These are phyloP conservation scores for Genyomyrus donnyi DNA, from an alignment of 2,113 vertebrate species.

Conservation along the genomic window DNA sequence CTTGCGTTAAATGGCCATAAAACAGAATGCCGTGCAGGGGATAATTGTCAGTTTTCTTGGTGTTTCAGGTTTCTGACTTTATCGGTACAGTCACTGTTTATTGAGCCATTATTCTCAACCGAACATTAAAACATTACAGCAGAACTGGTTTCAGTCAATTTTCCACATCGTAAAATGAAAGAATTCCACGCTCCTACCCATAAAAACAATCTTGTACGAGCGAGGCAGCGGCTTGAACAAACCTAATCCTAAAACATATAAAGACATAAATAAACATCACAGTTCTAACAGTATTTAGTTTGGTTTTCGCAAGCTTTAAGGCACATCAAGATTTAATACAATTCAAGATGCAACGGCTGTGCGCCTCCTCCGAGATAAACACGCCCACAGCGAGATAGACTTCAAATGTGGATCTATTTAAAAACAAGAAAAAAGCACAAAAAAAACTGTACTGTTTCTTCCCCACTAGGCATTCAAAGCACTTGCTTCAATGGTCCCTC, in stretches of 20 bases:
- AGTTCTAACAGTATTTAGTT: neutral
- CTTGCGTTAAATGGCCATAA: neutral
- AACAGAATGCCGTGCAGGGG: neutral
- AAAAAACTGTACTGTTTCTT: neutral
- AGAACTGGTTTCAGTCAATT: neutral
- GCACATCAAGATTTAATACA: neutral
- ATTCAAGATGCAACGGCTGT: neutral
- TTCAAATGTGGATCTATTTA: neutral
- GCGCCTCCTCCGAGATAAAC: neutral
- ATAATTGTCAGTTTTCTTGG: neutral
- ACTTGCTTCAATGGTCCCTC: neutral
- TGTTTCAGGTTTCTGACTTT: neutral
- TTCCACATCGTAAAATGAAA: neutral
- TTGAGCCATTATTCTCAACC: neutral
- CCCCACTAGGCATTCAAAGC: neutral
- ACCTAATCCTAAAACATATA: neutral
- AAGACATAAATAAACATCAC: neutral
- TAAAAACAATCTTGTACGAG: neutral
- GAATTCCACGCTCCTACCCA: neutral
- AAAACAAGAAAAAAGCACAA: neutral
- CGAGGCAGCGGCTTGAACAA: neutral
- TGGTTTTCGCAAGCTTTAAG: neutral
- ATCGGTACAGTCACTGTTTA: neutral
- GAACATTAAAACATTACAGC: neutral
- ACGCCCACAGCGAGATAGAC: neutral